Evolutionary conservation across 2,888 invertebrate genomes (phyloP).

Genomic region (Tetranychus piercei): DNA sequence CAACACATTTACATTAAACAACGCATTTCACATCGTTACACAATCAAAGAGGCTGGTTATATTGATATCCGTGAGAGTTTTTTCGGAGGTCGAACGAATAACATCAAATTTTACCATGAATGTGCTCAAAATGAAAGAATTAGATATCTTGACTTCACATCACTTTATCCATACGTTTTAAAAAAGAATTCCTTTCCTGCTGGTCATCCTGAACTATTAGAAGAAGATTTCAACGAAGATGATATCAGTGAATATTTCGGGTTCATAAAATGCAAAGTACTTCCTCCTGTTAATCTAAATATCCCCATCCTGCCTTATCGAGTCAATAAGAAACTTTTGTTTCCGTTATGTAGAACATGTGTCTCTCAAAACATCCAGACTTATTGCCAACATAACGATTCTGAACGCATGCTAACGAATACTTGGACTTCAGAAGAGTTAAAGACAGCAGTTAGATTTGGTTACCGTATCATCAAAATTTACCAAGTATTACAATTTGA

Average conservation of each 20-base stretch:
- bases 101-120: slow-evolving; percentile 27
- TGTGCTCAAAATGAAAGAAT: slow-evolving; percentile 11
- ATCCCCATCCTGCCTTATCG: slow-evolving; percentile 28
- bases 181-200: slow-evolving; percentile 24
- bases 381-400: slow-evolving; percentile 13
- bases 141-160: slow-evolving; percentile 27
- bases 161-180: slow-evolving; percentile 27
- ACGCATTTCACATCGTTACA: too few relatives aligned
- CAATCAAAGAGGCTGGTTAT: neutral
- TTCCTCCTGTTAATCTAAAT: slow-evolving; percentile 28
- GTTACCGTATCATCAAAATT: slow-evolving; percentile 27
- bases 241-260: slow-evolving; percentile 25
- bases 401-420: slow-evolving; percentile 18
- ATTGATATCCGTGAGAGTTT: slow-evolving; percentile 26
- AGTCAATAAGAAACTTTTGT: slow-evolving; percentile 26
- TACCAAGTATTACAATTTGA: slow-evolving; percentile 28
- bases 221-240: slow-evolving; percentile 22
- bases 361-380: slow-evolving; percentile 25
- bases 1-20: neutral
- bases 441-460: slow-evolving; percentile 26
- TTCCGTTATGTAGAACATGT: slow-evolving; percentile 28
- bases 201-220: slow-evolving; percentile 27
- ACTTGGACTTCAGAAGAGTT: slow-evolving; percentile 29
- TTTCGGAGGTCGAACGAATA: slow-evolving; percentile 29
- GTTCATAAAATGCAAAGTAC: slow-evolving; percentile 27